A percentile compares a stretch with the other conserved stretches of the same genome.
phyloP scores from a whole-genome alignment of 2,888 invertebrate species.

The Cenopis cana region DNA sequence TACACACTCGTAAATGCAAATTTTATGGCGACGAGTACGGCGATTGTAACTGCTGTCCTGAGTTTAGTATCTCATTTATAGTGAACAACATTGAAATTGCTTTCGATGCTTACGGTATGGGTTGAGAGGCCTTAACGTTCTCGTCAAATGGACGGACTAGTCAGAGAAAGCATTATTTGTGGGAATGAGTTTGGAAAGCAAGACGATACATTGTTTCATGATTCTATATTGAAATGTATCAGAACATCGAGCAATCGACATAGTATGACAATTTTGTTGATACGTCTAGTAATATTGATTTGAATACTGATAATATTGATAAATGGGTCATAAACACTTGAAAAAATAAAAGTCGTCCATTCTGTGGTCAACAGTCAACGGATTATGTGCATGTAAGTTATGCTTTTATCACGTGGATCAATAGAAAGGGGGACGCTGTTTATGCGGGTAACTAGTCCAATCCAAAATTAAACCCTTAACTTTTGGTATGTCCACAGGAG shows the following conservation, averaged over 20 bases:
- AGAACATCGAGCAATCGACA: neutral
- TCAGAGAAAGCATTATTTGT: constrained; percentile 9
- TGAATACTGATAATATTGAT: too few relatives aligned
- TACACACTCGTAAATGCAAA: constrained; percentile 49
- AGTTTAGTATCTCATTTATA: constrained; percentile 29
- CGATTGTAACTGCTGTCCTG: constrained; percentile 13
- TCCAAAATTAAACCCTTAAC: too few relatives aligned
- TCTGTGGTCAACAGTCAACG: too few relatives aligned
- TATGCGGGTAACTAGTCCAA: too few relatives aligned
- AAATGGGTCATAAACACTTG: too few relatives aligned
- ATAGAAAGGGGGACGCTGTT: too few relatives aligned
- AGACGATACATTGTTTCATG: neutral
- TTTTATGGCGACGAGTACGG: constrained; percentile 24
- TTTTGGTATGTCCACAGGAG: too few relatives aligned
- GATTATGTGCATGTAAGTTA: too few relatives aligned
- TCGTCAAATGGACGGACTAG: constrained; percentile 14
- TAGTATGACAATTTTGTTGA: neutral
- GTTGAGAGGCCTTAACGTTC: constrained; percentile 1
- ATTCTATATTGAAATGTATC: neutral
- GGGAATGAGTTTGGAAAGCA: constrained; percentile 4
- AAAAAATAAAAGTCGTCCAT: too few relatives aligned
- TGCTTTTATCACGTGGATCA: too few relatives aligned
- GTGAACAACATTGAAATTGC: constrained; percentile 32
- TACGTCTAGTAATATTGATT: too few relatives aligned
- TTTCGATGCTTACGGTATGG: constrained; percentile 23